Evolutionary conservation across 2,888 invertebrate genomes (phyloP).

Genomic region (Drosophila kuntzei): DNA sequence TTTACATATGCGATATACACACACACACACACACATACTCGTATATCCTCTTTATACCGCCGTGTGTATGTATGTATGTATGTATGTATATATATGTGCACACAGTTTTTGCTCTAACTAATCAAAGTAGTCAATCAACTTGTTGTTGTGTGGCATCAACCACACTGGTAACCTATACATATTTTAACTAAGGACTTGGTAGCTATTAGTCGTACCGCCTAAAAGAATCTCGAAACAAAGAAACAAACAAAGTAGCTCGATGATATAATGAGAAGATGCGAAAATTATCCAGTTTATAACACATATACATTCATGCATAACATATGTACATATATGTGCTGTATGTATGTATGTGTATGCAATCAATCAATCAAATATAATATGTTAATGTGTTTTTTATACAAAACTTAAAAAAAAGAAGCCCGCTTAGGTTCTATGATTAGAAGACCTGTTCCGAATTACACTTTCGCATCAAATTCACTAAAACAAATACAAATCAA

Average conservation of each 20-base stretch:
- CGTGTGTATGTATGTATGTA: slow-evolving; percentile 11
- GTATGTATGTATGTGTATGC: slow-evolving; percentile 46
- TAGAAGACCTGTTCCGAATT: neutral
- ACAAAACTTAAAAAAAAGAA: slow-evolving; percentile 44
- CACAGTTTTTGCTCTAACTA: slow-evolving; percentile 73
- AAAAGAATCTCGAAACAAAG: slow-evolving; percentile 61
- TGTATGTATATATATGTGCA: slow-evolving; percentile 27
- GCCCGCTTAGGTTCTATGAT: slow-evolving; percentile 53
- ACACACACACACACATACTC: slow-evolving; percentile 27
- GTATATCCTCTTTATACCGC: slow-evolving; percentile 10
- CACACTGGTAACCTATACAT: slow-evolving; percentile 72
- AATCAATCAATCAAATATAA: slow-evolving; percentile 71
- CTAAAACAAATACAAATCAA: neutral
- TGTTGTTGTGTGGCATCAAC: slow-evolving; percentile 55
- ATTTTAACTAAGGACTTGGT: slow-evolving; percentile 78
- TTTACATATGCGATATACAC: slow-evolving; percentile 33
- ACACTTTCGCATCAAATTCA: slow-evolving; percentile 4
- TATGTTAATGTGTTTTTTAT: slow-evolving; percentile 69
- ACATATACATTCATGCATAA: slow-evolving; percentile 25
- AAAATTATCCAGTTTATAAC: slow-evolving; percentile 41
- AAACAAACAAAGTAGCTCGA: slow-evolving; percentile 55
- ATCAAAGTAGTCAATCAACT: slow-evolving; percentile 71
- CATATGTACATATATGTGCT: slow-evolving; percentile 26
- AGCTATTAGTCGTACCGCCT: slow-evolving; percentile 71
- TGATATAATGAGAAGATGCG: slow-evolving; percentile 5